Conservation (phyloP, 2,888 invertebrate species). For the Ochropleura leucogaster region DNA sequence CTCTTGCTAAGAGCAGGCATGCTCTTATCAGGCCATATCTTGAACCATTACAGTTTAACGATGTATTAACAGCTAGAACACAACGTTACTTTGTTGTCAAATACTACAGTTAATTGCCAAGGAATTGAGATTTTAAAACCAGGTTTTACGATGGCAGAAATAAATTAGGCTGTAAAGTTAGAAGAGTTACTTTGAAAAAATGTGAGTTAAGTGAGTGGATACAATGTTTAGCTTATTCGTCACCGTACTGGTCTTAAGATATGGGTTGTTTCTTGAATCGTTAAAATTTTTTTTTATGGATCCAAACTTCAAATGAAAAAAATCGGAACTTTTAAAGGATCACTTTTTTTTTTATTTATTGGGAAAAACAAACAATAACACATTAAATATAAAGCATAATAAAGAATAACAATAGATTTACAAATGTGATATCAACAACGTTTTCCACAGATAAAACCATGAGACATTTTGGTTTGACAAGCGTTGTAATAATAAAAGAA, state of each 20-base stretch:
- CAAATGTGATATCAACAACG: no score
- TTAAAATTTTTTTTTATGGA: neutral
- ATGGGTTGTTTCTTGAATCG: neutral
- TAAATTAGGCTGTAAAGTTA: slow-evolving; percentile 60
- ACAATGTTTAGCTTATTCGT: slow-evolving; percentile 33
- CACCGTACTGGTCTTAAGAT: neutral
- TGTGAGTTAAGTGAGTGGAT: neutral
- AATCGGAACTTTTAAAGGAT: neutral
- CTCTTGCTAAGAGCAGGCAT: slow-evolving; percentile 27
- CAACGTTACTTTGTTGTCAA: slow-evolving; percentile 68
- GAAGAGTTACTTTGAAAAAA: slow-evolving; percentile 40
- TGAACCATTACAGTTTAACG: slow-evolving; percentile 65
- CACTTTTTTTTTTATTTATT: no score
- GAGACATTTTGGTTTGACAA: no score
- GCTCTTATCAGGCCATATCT: slow-evolving; percentile 65
- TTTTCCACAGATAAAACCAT: no score
- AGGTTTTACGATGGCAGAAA: slow-evolving; percentile 65
- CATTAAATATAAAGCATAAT: no score
- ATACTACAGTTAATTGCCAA: slow-evolving; percentile 69
- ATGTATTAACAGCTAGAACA: slow-evolving; percentile 68
- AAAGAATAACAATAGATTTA: no score
- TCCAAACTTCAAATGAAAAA: neutral
- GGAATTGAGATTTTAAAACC: slow-evolving; percentile 68
- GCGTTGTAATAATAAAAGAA: no score
- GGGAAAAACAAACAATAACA: no score